These are phyloP conservation scores for Agrilus mali DNA, from an alignment of 2,888 invertebrate genomes.

Conservation along the genomic window DNA sequence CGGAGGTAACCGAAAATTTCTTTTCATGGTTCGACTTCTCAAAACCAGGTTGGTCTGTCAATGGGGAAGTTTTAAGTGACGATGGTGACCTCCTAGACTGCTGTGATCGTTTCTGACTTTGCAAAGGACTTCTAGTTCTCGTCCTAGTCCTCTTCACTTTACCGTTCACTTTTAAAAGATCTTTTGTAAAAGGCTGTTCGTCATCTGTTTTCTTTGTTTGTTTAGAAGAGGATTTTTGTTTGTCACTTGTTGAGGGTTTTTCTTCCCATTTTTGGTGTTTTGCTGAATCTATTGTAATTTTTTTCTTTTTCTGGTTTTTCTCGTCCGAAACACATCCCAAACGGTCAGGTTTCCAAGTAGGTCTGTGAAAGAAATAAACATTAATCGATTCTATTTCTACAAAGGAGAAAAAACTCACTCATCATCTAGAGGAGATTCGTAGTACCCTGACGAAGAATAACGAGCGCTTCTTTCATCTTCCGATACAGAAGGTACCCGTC, in stretches of 20 bases:
- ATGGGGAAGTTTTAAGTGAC: constrained; percentile 27
- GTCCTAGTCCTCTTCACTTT: constrained; percentile 29
- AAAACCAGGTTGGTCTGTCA: constrained; percentile 19
- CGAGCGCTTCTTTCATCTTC: constrained; percentile 58
- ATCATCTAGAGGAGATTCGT: constrained; percentile 61
- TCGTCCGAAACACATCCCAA: constrained; percentile 56
- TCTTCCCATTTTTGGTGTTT: constrained; percentile 43
- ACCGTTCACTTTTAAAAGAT: constrained; percentile 21
- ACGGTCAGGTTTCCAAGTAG: constrained; percentile 34
- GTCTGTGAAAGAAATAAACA: constrained; percentile 13
- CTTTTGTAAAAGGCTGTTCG: constrained; percentile 19
- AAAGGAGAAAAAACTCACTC: constrained; percentile 33
- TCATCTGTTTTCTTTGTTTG: constrained; percentile 8
- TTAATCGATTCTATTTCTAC: background rate
- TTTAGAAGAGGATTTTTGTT: constrained; percentile 11
- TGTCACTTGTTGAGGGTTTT: constrained; percentile 10
- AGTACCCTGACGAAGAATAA: constrained; percentile 63
- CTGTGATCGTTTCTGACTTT: constrained; percentile 25
- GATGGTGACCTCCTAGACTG: constrained; percentile 21
- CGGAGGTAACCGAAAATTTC: constrained; percentile 26
- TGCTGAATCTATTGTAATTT: constrained; percentile 64
- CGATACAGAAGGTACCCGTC: constrained; percentile 39
- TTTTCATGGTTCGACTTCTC: constrained; percentile 9
- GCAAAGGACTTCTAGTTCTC: constrained; percentile 31
- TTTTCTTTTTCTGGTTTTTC: constrained; percentile 56